A percentile compares a stretch with the other conserved stretches of the same genome.
These are phyloP conservation scores for Semnornis frantzii DNA, from an alignment of 2,113 vertebrate species.

Conservation along the genomic window DNA sequence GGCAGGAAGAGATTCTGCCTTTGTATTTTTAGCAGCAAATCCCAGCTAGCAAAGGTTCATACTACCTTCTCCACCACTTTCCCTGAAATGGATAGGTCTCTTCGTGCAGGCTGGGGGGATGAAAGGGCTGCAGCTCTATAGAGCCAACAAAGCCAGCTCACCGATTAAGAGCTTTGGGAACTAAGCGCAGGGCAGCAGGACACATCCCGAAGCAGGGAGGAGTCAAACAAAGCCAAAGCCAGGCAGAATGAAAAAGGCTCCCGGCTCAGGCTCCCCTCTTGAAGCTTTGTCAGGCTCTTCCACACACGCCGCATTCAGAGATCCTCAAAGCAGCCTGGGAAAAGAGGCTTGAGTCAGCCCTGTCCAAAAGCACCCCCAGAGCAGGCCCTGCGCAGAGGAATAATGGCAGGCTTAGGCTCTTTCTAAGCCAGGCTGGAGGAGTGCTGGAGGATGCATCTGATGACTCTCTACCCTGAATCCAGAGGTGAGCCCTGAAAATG, in stretches of 20 bases:
- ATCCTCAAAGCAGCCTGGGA: constrained; percentile 34
- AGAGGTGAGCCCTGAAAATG: constrained; percentile 16
- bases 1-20: constrained; percentile 46
- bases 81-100: not conserved
- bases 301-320: not conserved
- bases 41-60: not conserved
- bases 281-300: constrained; percentile 41
- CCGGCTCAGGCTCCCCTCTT: constrained; percentile 3
- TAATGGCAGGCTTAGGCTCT: constrained; percentile 1
- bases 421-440: not conserved
- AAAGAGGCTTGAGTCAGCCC: constrained; percentile 27
- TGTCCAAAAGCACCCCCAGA: constrained; percentile 3
- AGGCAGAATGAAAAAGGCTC: constrained; percentile 7
- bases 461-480: not conserved
- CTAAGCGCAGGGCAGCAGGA: constrained; percentile 11
- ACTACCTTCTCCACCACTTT: not conserved
- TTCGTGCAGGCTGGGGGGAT: constrained; percentile 1
- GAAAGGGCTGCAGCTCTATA: not conserved
- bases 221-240: constrained; percentile 48
- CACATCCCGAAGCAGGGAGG: not conserved
- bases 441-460: not conserved
- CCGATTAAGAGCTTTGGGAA: constrained; percentile 32
- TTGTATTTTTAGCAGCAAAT: constrained; percentile 40
- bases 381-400: constrained; percentile 16
- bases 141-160: constrained; percentile 36